A percentile compares a stretch with the other conserved stretches of the same genome.
phyloP scores from a whole-genome alignment of 2,888 invertebrate species.

The Callimorpha dominula region DNA sequence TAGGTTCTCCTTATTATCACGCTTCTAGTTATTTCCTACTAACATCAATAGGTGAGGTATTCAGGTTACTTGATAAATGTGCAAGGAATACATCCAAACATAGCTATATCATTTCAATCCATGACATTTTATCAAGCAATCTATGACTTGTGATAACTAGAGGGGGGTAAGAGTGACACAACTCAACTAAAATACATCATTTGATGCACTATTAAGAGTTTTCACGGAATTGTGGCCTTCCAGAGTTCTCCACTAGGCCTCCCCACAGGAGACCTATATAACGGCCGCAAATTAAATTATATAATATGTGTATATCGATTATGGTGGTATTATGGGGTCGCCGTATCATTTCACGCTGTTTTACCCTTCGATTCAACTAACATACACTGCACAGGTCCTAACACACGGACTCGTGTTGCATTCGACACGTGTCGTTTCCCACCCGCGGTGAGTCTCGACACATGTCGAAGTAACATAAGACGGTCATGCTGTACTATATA shows the following conservation, averaged over 20 bases:
- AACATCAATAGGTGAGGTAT: conserved; percentile 72
- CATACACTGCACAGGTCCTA: conserved; percentile 84
- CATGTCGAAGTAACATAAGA: conserved; percentile 59
- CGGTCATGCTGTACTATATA: conserved; percentile 81
- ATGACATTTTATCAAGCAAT: conserved; percentile 73
- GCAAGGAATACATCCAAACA: conserved; percentile 13
- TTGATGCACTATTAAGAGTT: conserved; percentile 58
- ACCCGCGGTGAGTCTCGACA: conserved; percentile 17
- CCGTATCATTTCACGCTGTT: conserved; percentile 83
- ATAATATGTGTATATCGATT: conserved; percentile 77
- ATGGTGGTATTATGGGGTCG: conserved; percentile 83
- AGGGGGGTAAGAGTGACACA: conserved; percentile 64
- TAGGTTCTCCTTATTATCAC: conserved; percentile 74
- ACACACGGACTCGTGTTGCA: conserved; percentile 68
- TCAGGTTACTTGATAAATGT: conserved; percentile 79
- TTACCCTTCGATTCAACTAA: conserved; percentile 82
- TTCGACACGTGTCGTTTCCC: conserved; percentile 49
- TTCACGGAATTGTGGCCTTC: conserved; percentile 79
- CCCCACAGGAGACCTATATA: conserved; percentile 54
- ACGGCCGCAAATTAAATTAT: conserved; percentile 70
- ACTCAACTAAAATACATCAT: conserved; percentile 55
- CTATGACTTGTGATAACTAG: conserved; percentile 61
- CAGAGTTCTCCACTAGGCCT: conserved; percentile 86
- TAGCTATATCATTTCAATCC: conserved; percentile 32
- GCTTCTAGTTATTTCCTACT: conserved; percentile 84